A percentile compares a stretch with the other conserved stretches of the same genome.
Conservation (phyloP, 2,797 vertebrate species). For the Eulemur albifrons region DNA sequence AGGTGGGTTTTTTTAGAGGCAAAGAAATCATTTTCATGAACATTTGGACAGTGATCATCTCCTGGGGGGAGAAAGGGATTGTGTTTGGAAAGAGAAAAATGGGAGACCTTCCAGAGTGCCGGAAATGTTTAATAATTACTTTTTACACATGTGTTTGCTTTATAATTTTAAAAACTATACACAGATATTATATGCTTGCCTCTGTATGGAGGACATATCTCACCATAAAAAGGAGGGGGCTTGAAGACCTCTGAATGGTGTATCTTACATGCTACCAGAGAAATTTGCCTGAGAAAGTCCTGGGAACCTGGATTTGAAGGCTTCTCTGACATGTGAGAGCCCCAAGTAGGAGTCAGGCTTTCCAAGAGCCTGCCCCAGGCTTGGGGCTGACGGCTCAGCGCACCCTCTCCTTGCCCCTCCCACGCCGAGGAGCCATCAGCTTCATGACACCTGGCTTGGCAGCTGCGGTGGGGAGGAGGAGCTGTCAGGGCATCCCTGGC, state of each 20-base stretch:
- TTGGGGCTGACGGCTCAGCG: not conserved
- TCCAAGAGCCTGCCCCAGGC: not conserved
- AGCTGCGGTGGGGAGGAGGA: not conserved
- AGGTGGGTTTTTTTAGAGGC: not conserved
- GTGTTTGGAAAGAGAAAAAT: not conserved
- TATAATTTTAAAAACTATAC: not conserved
- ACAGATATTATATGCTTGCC: not conserved
- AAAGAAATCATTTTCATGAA: slow-evolving; percentile 10
- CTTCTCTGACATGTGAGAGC: not conserved
- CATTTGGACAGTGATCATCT: not conserved
- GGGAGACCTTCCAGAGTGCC: not conserved
- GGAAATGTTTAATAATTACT: not conserved
- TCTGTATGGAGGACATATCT: not conserved
- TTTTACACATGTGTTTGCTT: not conserved
- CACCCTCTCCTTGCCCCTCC: not conserved
- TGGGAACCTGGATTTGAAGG: not conserved
- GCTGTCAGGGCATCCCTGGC: slow-evolving; percentile 7
- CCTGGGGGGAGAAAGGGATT: not conserved
- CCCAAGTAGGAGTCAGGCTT: not conserved
- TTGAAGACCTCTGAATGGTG: not conserved
- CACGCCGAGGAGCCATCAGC: not conserved
- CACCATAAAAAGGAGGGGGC: not conserved
- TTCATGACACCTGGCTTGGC: not conserved
- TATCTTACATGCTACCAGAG: not conserved
- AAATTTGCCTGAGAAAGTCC: not conserved